These are phyloP conservation scores for Mastomys coucha DNA, from an alignment of 2,113 vertebrate species.

Conservation along the genomic window DNA sequence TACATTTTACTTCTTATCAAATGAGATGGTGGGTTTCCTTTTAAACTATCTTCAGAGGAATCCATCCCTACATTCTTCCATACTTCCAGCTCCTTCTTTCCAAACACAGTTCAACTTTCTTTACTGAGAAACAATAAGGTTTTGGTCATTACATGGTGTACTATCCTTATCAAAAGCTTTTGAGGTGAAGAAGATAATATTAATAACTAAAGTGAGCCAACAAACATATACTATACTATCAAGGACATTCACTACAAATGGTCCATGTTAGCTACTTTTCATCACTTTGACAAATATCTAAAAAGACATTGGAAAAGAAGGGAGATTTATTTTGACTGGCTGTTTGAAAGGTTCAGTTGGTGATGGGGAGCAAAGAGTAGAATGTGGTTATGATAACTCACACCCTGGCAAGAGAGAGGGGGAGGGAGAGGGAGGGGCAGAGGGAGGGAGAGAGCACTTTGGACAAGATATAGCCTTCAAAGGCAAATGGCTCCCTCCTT, in stretches of 20 bases:
- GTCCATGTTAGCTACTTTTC: background rate
- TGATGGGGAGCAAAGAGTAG: background rate
- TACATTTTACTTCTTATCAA: slow-evolving; percentile 48
- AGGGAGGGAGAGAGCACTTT: background rate
- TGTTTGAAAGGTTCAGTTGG: background rate
- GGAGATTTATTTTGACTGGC: background rate
- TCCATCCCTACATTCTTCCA: rapidly evolving
- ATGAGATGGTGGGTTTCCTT: background rate
- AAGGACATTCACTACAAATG: background rate
- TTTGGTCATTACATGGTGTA: background rate
- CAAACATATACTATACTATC: background rate
- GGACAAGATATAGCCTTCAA: background rate
- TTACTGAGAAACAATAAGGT: background rate
- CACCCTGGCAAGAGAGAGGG: background rate
- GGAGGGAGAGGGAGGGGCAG: rapidly evolving
- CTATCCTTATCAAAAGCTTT: slow-evolving; percentile 5
- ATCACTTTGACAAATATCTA: background rate
- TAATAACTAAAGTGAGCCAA: background rate
- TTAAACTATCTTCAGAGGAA: background rate
- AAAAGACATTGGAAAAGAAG: background rate
- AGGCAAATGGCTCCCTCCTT: background rate
- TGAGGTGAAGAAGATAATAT: background rate
- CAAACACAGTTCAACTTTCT: slow-evolving; percentile 41
- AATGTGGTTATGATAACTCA: background rate
- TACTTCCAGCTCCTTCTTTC: background rate